Percentiles rank a stretch among this genome's conserved stretches.
These are phyloP conservation scores for Lanius ludovicianus DNA, from an alignment of 2,113 vertebrate species.

Conservation along the genomic window DNA sequence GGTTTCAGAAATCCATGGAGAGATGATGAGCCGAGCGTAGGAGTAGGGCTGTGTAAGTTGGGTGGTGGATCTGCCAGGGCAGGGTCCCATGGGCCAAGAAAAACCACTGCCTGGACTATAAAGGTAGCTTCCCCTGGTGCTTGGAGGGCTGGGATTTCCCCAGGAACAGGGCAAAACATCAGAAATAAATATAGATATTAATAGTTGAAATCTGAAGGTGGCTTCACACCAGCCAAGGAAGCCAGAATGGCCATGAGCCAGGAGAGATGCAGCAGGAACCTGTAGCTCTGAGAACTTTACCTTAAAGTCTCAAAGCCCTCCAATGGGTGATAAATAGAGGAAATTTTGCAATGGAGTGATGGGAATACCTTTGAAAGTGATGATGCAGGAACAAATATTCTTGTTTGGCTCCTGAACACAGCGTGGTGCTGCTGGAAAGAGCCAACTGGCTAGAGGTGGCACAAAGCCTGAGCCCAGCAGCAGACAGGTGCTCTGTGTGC, in stretches of 20 bases:
- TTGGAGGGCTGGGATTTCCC: background rate
- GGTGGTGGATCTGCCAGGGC: accelerated
- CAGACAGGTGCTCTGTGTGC: background rate
- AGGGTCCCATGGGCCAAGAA: accelerated
- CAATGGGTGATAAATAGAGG: accelerated
- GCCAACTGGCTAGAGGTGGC: background rate
- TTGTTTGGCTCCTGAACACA: background rate
- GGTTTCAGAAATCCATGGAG: background rate
- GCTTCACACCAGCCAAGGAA: background rate
- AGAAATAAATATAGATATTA: background rate
- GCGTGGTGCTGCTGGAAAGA: accelerated
- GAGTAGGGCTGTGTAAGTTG: accelerated
- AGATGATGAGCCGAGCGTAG: accelerated
- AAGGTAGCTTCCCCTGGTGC: too few relatives aligned
- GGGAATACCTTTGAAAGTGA: background rate
- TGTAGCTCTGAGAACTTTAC: background rate
- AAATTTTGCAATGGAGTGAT: background rate
- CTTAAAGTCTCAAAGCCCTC: background rate
- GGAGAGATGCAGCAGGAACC: background rate
- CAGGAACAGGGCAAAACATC: background rate
- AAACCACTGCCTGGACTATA: background rate
- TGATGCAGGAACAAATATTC: background rate
- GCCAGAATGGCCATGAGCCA: accelerated
- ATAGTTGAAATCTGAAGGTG: background rate
- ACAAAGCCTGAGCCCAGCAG: background rate